Base-by-base conservation (phyloP, 2,888 invertebrate genomes). In the Congeria kusceri region DNA sequence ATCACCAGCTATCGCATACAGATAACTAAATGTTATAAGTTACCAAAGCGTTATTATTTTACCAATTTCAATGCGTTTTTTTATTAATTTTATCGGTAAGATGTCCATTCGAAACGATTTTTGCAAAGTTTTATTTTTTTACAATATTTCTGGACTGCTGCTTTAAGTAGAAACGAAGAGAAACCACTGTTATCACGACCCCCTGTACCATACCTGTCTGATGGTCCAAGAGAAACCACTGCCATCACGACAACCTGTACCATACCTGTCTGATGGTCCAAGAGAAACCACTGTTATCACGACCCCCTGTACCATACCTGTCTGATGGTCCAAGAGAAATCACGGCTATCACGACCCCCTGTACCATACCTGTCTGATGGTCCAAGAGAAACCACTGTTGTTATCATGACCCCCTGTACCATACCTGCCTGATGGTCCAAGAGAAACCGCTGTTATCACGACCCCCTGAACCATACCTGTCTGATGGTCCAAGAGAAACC, bases 401-500 rank as follows among this genome's bases (percentile, higher is more conserved):
- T n/a, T n/a, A n/a, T n/a, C n/a, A n/a, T n/a, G n/a, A n/a, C n/a
- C n/a, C 80, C 93, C 88, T 25, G 83, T 83, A 11, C 5, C 32
- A 4, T 32, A 32, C 32, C 18, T 49, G 49, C 15, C 18, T 18
- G 5, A 49, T 49, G 49, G 49, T 49, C 49, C 49, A 49, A 49
- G 49, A 32, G 32, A 11, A 11, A 32, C 32, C 32, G 4, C 32
- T 32, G 64, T 28, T 32, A 32, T 7, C 32, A 7, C 5, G 32
- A 32, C 4, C 32, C 11, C 32, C 32, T 32, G 4, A 32, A 3
- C 5, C 18, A 29, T 87, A 94, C 93, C 91, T 95, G 95, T 75
- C 95, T 89, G 83, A 95, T 95, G 39, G 95, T 95, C 95, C 95
- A 95, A 0, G 95, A 95, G n/a, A n/a, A n/a, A n/a, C n/a, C n/a